Conservation (phyloP, 2,888 invertebrate species). For the Salticus scenicus region DNA sequence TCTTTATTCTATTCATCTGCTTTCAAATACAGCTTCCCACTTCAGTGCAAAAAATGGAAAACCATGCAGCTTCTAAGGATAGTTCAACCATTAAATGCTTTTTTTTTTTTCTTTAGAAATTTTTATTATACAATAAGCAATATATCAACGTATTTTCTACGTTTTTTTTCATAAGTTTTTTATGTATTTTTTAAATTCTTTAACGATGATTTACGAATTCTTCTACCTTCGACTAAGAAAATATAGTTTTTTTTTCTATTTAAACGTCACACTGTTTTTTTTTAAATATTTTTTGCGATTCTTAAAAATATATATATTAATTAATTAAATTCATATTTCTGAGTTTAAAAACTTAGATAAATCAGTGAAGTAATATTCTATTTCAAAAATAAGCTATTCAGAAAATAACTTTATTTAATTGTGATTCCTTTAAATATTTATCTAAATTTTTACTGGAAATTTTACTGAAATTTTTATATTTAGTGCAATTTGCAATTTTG, state of each 20-base stretch:
- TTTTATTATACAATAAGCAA: not conserved
- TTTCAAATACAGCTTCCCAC: not conserved
- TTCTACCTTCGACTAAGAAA: not conserved
- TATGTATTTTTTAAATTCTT: not conserved
- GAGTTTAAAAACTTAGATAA: no score
- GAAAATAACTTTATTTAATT: no score
- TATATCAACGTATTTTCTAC: not conserved
- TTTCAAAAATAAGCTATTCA: no score
- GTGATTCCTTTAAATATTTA: no score
- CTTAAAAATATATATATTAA: no score
- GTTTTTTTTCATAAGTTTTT: not conserved
- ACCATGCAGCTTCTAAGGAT: not conserved
- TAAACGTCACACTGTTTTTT: not conserved
- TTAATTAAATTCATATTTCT: no score
- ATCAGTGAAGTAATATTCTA: no score
- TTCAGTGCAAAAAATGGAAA: not conserved
- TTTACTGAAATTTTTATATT: no score
- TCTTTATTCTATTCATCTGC: conserved; percentile 5
- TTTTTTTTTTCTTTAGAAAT: not conserved
- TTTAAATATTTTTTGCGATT: not conserved
- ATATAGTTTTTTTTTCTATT: not conserved
- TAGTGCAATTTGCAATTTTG: no score
- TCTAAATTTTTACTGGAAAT: no score
- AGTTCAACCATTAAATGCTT: not conserved
- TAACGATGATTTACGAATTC: not conserved